Percentiles rank a stretch among this genome's conserved stretches.
phyloP scores from a whole-genome alignment of 2,888 invertebrate genomes.

The Dorcus hopei region DNA sequence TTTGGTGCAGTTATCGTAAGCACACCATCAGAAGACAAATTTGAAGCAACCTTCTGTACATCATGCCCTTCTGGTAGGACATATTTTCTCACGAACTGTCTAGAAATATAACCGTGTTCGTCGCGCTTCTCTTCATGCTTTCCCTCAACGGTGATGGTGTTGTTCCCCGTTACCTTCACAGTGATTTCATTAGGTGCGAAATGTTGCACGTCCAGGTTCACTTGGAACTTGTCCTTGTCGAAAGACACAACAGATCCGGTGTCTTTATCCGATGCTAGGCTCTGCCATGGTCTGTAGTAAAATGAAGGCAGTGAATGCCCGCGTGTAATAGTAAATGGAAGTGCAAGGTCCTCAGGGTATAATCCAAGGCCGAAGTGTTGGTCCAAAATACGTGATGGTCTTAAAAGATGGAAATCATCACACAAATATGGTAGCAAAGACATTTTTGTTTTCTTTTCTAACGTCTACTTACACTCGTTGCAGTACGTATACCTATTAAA shows the following conservation, averaged over 20 bases:
- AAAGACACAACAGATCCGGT: slow-evolving; percentile 55
- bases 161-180: slow-evolving; percentile 64
- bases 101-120: slow-evolving; percentile 68
- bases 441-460: neutral
- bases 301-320: slow-evolving; percentile 9
- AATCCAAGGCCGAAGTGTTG: slow-evolving; percentile 50
- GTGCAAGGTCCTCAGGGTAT: slow-evolving; percentile 46
- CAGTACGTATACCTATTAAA: no score
- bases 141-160: slow-evolving; percentile 69
- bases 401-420: neutral
- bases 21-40: slow-evolving; percentile 73
- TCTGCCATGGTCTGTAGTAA: slow-evolving; percentile 51
- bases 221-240: slow-evolving; percentile 66
- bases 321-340: slow-evolving; percentile 9
- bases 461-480: no score
- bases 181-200: slow-evolving; percentile 72
- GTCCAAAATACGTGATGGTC: slow-evolving; percentile 40
- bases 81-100: slow-evolving; percentile 73
- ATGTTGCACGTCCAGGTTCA: slow-evolving; percentile 71
- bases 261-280: slow-evolving; percentile 53
- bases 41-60: slow-evolving; percentile 66
- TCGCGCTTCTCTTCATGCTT: slow-evolving; percentile 74
- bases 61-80: slow-evolving; percentile 70
- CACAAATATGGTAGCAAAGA: neutral
- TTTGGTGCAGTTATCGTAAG: slow-evolving; percentile 64